Evolutionary conservation across 2,113 vertebrate genomes (phyloP).

Genomic region (Formicarius rufipectus): DNA sequence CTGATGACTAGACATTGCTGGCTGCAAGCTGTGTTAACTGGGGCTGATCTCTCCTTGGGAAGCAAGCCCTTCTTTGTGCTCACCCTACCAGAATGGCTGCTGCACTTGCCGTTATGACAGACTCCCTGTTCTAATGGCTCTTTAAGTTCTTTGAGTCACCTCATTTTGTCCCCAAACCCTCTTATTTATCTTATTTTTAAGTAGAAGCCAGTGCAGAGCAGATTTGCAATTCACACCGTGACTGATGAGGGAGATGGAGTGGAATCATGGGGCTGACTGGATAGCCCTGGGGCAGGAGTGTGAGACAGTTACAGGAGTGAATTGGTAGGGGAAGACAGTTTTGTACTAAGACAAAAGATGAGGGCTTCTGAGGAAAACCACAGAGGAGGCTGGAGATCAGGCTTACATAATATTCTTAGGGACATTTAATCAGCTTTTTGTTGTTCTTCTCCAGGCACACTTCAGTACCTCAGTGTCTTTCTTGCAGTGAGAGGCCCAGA

Average conservation of each 20-base stretch:
- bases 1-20: neutral
- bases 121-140: neutral
- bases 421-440: neutral
- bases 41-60: neutral
- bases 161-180: neutral
- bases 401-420: neutral
- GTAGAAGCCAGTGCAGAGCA: neutral
- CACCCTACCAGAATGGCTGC: neutral
- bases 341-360: neutral
- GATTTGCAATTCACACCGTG: neutral
- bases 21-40: neutral
- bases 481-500: neutral
- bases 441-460: neutral
- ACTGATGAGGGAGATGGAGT: neutral
- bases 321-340: neutral
- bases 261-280: neutral
- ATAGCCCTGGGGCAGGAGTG: neutral
- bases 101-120: neutral
- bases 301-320: neutral
- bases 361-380: neutral
- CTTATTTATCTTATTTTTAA: neutral
- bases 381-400: neutral
- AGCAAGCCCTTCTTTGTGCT: neutral
- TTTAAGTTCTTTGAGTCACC: neutral
- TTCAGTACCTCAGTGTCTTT: neutral